Evolutionary conservation across 1,140 invertebrate genomes (phyloP), one percentile per base, ranked within the genome.

Genomic region (Adelges cooleyi): DNA sequence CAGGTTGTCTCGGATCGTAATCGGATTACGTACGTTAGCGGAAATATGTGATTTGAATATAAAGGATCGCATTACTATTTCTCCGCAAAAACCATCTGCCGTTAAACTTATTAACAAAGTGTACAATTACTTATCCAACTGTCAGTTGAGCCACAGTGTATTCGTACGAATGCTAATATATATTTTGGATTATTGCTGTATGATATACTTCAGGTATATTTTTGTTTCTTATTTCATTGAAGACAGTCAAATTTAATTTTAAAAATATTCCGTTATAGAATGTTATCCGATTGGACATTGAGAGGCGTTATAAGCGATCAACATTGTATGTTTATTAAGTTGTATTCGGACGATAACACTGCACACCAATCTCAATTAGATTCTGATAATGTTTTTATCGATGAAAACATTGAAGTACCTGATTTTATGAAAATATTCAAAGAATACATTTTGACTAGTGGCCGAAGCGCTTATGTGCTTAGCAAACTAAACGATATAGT

Each of bases 181-280:
- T n/a, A 62, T 62, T 33, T 62, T 62, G 44, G 25, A 62, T 29
- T 62, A 23, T 9, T 62, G 56, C 2, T 62, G 42, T 2, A 46
- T 62, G 27, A 20, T 25, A 29, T 62, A 62, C 46, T 62, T 62
- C 25, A 62, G 18, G 56, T 62, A 48, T 1, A n/a, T 20, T 44
- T 1, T 13, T 59, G 0, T 59, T 29, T 44, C 6, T 38, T 20
- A 13, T 23, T 59, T 17, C 22, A 48, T 46, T 2, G 1, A 17
- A 25, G 25, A 17, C 27, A 8, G n/a, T 15, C 27, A 23, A 10
- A 9, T 33, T 48, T 46, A 29, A 23, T 29, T 11, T 44, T 4
- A n/a, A 44, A 44, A 27, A 44, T 20, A 33, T 13, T 1, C 0
- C 10, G 1, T 46, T 59, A 27, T 33, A 62, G 56, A 48, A n/a